Evolutionary conservation across 1,140 invertebrate species (phyloP).

Genomic region (Tyrophagus putrescentiae): DNA sequence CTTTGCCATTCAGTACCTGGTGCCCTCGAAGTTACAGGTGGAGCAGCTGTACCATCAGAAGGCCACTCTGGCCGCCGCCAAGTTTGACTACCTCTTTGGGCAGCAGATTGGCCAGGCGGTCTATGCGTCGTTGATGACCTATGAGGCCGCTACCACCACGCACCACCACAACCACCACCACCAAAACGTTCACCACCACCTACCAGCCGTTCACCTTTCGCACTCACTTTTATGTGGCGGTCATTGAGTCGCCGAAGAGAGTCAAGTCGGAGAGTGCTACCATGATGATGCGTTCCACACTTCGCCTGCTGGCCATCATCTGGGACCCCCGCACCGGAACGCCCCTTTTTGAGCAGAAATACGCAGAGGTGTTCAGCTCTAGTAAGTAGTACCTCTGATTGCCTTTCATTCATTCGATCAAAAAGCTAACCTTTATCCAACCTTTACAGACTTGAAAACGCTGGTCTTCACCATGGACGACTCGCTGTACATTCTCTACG

Average conservation of each 20-base stretch:
- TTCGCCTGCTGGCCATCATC: no score
- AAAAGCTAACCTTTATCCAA: neutral
- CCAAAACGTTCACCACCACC: no score
- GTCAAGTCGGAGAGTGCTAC: neutral
- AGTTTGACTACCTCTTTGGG: no score
- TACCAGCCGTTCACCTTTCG: no score
- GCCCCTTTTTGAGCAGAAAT: neutral
- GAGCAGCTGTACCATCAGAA: neutral
- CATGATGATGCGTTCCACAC: neutral
- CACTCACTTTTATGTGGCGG: no score
- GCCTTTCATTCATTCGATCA: neutral
- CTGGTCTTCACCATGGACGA: slow-evolving; percentile 1
- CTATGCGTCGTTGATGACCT: no score
- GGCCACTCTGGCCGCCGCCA: neutral
- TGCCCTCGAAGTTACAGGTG: neutral
- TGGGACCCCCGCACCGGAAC: no score
- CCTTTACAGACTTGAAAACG: neutral
- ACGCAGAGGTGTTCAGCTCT: neutral
- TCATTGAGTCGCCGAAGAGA: no score
- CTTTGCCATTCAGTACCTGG: neutral
- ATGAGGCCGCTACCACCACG: no score
- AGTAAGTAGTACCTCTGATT: neutral
- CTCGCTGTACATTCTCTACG: neutral
- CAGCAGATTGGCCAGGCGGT: neutral
- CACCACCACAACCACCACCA: no score